Evolutionary conservation across 2,888 invertebrate genomes (phyloP), one percentile per base, ranked within the genome.

Genomic region (Pterostichus madidus): DNA sequence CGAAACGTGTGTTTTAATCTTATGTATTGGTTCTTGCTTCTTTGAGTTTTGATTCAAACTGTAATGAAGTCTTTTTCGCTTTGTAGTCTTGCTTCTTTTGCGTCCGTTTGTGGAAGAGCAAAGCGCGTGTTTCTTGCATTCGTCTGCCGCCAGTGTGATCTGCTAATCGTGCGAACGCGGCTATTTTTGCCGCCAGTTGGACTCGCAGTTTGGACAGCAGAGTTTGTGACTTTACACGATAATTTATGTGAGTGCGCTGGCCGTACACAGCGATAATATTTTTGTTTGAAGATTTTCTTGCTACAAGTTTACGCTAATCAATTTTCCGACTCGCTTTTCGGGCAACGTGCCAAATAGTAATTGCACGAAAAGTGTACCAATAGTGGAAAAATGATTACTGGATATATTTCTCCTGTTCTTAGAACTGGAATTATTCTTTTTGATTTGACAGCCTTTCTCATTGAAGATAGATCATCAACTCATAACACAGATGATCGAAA

Each of bases 321-420:
- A 77, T 77, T 77, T 77, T 77, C 77, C 39, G 56, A 56, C 35
- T 56, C 77, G 39, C 17, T 77, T 77, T 53, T 39, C 56, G 53
- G 76, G 77, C 77, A 77, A 52, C 39, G 35, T 77, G 77, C 77
- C 77, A 77, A 56, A 77, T 77, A 77, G 77, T 77, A 77, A 77
- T 77, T 77, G 77, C 77, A 39, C 56, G 56, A 77, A 77, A 77
- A 77, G 56, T 77, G 77, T 77, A 56, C 35, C 56, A 77, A 77
- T 53, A 77, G 39, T 56, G 39, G 77, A 77, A 56, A 77, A 77
- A 77, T 77, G 53, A 75, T 71, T 71, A 39, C 68, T 44, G 44
- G 44, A 44, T 15, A 71, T 71, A 71, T 71, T 71, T 71, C 44
- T 44, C 68, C 68, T 71, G 68, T 10, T 71, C 44, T 39, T 8